These are phyloP conservation scores for Irena cyanogastra DNA, from an alignment of 2,113 vertebrate genomes.

Conservation along the genomic window DNA sequence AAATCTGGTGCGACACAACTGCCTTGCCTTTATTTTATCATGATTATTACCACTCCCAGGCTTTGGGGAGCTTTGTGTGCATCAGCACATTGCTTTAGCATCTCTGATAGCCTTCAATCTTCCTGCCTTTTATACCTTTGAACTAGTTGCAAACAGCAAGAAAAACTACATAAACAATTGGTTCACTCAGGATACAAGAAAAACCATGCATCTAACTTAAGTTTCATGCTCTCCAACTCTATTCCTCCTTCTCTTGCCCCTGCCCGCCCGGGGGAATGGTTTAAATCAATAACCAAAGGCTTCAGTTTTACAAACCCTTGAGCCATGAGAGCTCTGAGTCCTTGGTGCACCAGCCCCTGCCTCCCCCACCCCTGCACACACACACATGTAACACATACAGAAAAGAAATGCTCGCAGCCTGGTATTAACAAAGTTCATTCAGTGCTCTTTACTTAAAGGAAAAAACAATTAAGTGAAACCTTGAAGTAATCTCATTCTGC, in stretches of 20 bases:
- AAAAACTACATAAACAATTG: background rate
- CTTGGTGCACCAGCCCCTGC: background rate
- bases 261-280: slow-evolving; percentile 21
- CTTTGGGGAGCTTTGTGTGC: background rate
- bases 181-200: background rate
- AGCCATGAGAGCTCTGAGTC: background rate
- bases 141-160: background rate
- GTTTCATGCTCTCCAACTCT: background rate
- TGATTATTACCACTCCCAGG: background rate
- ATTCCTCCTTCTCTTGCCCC: background rate
- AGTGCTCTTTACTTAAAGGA: slow-evolving; percentile 77
- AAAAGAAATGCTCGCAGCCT: slow-evolving; percentile 48
- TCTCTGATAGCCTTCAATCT: background rate
- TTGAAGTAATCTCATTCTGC: slow-evolving; percentile 81
- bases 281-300: slow-evolving; percentile 67
- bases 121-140: background rate
- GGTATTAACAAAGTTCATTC: slow-evolving; percentile 68
- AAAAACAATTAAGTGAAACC: slow-evolving; percentile 85
- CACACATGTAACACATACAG: background rate
- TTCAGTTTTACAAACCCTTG: slow-evolving; percentile 52
- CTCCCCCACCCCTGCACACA: background rate
- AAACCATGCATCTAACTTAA: background rate
- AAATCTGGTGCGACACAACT: background rate
- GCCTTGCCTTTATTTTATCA: background rate
- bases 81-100: background rate